Conservation (phyloP, 37 sponge, comb jelly and placozoan genomes). For the Ianthella basta region DNA sequence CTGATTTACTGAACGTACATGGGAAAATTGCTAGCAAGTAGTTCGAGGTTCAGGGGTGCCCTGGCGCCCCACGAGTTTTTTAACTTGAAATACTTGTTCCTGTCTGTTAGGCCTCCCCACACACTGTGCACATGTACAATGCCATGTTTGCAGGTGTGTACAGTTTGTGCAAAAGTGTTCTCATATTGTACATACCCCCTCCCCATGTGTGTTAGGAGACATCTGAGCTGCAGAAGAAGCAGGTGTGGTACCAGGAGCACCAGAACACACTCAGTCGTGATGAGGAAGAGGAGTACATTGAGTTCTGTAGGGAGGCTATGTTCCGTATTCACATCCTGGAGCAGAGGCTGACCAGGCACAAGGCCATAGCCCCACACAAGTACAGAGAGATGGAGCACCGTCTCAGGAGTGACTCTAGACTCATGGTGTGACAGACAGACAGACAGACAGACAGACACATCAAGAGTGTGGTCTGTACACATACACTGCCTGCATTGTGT, state of each 20-base stretch:
- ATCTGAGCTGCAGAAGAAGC: conserved; percentile 80
- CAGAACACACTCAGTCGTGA: conserved; percentile 82
- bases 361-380: conserved; percentile 83
- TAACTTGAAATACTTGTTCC: too few relatives aligned
- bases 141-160: conserved; percentile 2
- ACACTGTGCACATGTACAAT: not conserved
- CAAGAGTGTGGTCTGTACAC: too few relatives aligned
- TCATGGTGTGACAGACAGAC: conserved; percentile 20
- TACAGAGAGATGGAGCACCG: conserved; percentile 75
- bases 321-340: conserved; percentile 96
- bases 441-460: too few relatives aligned
- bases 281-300: conserved; percentile 89
- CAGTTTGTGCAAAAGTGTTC: not conserved
- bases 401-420: conserved; percentile 67
- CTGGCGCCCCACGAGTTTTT: not conserved
- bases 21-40: not conserved
- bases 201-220: conserved; percentile 61
- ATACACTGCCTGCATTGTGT: too few relatives aligned
- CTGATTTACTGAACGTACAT: too few relatives aligned
- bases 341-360: conserved; percentile 92
- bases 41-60: not conserved
- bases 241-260: conserved; percentile 89
- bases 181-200: not conserved
- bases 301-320: conserved; percentile 90
- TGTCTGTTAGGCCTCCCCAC: not conserved